Conservation (phyloP, 2,113 vertebrate genomes). For the Ptilorrhoa leucosticta region DNA sequence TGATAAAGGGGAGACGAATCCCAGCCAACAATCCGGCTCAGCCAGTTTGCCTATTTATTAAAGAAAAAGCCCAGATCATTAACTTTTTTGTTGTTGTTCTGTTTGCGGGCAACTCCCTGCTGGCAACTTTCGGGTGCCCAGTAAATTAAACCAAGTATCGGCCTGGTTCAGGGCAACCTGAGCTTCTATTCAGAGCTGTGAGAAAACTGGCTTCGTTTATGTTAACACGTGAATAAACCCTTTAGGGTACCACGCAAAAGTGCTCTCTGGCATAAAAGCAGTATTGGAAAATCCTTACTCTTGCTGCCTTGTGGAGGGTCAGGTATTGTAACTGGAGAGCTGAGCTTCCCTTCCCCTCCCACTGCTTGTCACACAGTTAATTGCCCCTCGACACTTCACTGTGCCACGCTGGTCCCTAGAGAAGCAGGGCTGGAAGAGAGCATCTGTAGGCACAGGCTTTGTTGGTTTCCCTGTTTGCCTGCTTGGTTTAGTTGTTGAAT, state of each 20-base stretch:
- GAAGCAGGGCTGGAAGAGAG: constrained; percentile 18
- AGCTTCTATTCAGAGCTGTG: neutral
- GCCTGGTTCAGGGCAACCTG: constrained; percentile 33
- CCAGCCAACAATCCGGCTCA: constrained; percentile 77
- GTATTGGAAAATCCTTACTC: neutral
- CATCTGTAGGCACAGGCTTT: constrained; percentile 21
- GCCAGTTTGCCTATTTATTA: constrained; percentile 86
- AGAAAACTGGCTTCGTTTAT: constrained; percentile 5
- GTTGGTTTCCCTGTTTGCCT: neutral
- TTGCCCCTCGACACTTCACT: neutral
- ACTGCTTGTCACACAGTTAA: neutral
- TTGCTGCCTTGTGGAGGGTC: neutral
- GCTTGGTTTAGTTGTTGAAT: constrained; percentile 3
- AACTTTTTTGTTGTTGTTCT: constrained; percentile 84
- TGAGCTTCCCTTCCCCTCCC: neutral
- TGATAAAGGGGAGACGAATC: constrained; percentile 66
- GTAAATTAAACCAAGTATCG: constrained; percentile 74
- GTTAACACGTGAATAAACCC: neutral
- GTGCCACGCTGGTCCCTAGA: neutral
- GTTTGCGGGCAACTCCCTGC: constrained; percentile 78
- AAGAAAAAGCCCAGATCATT: constrained; percentile 84
- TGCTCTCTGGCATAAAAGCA: neutral
- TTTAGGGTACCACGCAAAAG: neutral
- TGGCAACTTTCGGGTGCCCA: constrained; percentile 75
- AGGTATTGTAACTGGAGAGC: neutral